Conservation (phyloP, 1,140 invertebrate species). For the Ditylenchus dipsaci region DNA sequence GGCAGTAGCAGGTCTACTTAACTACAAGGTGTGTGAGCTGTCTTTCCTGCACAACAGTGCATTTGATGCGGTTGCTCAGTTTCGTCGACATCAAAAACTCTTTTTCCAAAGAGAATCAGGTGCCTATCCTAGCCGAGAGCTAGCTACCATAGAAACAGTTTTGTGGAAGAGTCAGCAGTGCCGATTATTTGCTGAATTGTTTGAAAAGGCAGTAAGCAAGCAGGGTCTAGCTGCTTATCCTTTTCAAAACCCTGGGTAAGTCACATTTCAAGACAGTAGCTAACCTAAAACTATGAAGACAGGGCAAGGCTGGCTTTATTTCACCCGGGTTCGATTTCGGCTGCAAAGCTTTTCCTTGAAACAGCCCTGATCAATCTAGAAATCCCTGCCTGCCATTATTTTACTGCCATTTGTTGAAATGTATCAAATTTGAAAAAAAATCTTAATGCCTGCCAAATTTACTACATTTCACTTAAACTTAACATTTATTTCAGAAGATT, state of each 20-base stretch:
- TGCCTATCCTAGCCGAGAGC: conserved; percentile 27
- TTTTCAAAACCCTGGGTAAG: conserved; percentile 39
- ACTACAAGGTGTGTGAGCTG: conserved; percentile 44
- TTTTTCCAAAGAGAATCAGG: conserved; percentile 32
- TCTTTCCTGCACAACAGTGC: conserved; percentile 34
- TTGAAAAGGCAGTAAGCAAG: conserved; percentile 21
- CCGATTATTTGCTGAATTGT: conserved; percentile 41
- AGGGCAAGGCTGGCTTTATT: too few species aligned
- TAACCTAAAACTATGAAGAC: too few species aligned
- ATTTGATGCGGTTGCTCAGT: conserved; percentile 32
- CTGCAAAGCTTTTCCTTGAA: too few species aligned
- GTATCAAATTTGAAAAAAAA: too few species aligned
- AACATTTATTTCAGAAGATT: conserved; percentile 8
- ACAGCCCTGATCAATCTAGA: too few species aligned
- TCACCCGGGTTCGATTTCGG: too few species aligned
- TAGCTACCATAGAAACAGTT: conserved; percentile 37
- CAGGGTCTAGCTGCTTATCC: conserved; percentile 43
- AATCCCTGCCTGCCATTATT: too few species aligned
- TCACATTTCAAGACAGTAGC: too few species aligned
- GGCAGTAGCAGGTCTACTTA: conserved; percentile 27
- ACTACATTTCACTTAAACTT: too few species aligned
- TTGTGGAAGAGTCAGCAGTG: conserved; percentile 48
- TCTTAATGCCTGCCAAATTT: too few species aligned
- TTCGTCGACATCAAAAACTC: conserved; percentile 27
- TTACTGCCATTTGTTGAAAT: too few species aligned